Evolutionary conservation across 2,888 invertebrate genomes (phyloP).

Genomic region (Chalcosyrphus nemorum): DNA sequence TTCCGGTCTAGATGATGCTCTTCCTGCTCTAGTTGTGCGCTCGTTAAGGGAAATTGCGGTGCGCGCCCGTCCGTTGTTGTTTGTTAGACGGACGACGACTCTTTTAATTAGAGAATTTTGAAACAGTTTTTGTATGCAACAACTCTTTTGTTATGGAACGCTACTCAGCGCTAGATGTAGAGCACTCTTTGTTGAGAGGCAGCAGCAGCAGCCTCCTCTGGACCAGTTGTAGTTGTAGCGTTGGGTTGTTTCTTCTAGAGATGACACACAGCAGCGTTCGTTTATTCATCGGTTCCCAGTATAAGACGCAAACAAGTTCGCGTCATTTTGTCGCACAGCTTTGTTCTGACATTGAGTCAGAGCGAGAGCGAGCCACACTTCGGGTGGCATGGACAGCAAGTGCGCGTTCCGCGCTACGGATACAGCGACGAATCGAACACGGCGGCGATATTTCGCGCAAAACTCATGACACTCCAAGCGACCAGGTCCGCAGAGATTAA

Average conservation of each 20-base stretch:
- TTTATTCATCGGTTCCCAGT: conserved; percentile 61
- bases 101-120: conserved; percentile 53
- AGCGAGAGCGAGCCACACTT: conserved; percentile 46
- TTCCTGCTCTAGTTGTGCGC: conserved; percentile 81
- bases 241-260: neutral
- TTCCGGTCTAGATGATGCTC: conserved; percentile 83
- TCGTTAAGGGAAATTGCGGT: conserved; percentile 65
- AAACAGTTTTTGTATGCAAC: conserved; percentile 1
- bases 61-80: conserved; percentile 51
- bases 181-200: neutral
- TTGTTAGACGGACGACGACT: neutral
- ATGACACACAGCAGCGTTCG: conserved; percentile 1
- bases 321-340: conserved; percentile 68
- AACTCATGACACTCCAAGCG: conserved; percentile 81
- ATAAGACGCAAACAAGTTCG: conserved; percentile 70
- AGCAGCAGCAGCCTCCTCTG: no score
- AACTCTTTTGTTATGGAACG: neutral
- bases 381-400: conserved; percentile 51
- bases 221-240: neutral
- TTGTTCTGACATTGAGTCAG: conserved; percentile 39
- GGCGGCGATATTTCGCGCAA: conserved; percentile 79
- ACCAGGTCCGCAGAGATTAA: conserved; percentile 78
- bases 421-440: conserved; percentile 72
- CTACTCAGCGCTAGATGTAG: neutral
- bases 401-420: conserved; percentile 60